Evolutionary conservation across 2,113 vertebrate genomes (phyloP), one percentile per base, ranked within the genome.

Genomic region (Lanius ludovicianus): DNA sequence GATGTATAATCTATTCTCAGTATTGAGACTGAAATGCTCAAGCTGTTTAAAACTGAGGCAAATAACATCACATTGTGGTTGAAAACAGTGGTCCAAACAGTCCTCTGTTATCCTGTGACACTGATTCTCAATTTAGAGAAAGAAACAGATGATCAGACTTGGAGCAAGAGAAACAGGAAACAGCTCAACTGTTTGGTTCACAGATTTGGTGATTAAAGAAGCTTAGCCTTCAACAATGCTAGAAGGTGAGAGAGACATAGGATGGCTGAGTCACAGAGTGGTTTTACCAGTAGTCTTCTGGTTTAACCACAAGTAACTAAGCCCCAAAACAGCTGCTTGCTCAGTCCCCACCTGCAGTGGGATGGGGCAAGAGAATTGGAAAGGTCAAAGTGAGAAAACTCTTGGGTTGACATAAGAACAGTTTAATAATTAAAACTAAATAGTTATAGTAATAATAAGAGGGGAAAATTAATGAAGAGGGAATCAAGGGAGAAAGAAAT

Each of bases 281-380:
- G 21, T 55, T 78, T 67, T 68, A 64, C 33, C 27, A 30, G 23
- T 17, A 85, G 37, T 17, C 10, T 39, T 28, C 1, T 46, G 13
- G 33, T 84, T 80, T 42, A 42, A 70, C 25, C 42, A 55, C 49
- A 41, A 23, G 56, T 62, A 85, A 42, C n/a, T 63, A 41, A 59
- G 30, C 30, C n/a, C 22, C 50, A 64, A 12, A 44, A 16, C 11
- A 59, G 19, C 33, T 0, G 0, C 37, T 52, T 13, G 2, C 75
- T 64, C 63, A 47, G 15, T 46, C 17, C n/a, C 39, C 8, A 13
- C 52, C 24, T 5, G 15, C 46, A 47, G 30, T 23, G 5, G 19
- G 22, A 75, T 53, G 15, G 33, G 6, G 39, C 59, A 80, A 75
- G 60, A 80, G 21, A 80, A 74, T 1, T 53, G 46, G 18, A 35